phyloP scores from a whole-genome alignment of 1,140 invertebrate genomes.

The Coptotermes formosanus region DNA sequence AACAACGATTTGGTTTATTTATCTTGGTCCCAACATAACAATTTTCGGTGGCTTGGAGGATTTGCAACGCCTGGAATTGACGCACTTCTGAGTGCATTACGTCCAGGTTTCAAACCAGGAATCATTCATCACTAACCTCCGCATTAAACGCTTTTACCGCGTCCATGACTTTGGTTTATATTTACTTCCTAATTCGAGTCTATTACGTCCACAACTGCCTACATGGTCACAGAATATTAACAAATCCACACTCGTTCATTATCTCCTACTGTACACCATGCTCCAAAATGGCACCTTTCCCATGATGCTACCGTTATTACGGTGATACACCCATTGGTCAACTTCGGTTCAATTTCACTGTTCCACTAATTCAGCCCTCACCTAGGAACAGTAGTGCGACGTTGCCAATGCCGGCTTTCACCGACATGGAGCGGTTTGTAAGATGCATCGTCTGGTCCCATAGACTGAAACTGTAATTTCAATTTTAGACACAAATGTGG shows the following conservation, averaged over 20 bases:
- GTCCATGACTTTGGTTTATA: constrained; percentile 49
- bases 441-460: background rate
- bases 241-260: background rate
- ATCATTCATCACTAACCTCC: constrained; percentile 52
- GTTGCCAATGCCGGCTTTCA: background rate
- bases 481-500: background rate
- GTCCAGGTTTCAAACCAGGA: constrained; percentile 26
- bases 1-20: background rate
- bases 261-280: background rate
- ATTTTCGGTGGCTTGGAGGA: constrained; percentile 37
- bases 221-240: background rate
- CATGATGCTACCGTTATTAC: background rate
- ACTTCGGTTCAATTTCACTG: background rate
- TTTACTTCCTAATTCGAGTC: background rate
- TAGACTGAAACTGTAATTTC: background rate
- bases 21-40: background rate
- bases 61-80: constrained; percentile 36
- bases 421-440: background rate
- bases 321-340: background rate
- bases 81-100: constrained; percentile 43
- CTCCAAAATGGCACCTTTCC: constrained; percentile 25
- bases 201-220: background rate
- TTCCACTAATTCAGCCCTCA: background rate
- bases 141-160: constrained; percentile 67
- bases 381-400: background rate